Conservation (phyloP, 1,140 invertebrate genomes). For the Trissolcus basalis region DNA sequence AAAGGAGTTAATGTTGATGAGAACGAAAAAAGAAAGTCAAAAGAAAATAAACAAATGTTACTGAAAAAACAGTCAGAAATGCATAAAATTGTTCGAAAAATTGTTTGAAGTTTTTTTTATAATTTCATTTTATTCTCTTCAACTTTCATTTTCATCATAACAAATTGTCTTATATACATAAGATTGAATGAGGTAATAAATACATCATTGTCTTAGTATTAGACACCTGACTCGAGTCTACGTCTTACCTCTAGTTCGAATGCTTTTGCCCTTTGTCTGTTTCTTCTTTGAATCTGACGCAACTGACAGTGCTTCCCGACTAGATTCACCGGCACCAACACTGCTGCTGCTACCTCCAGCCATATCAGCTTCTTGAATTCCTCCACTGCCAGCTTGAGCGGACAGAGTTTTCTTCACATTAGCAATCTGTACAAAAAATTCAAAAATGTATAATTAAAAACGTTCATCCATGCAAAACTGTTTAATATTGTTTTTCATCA, state of each 20-base stretch:
- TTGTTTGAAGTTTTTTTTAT: slow-evolving; percentile 13
- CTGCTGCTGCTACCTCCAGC: slow-evolving; percentile 68
- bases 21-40: background rate
- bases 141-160: background rate
- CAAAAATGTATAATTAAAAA: slow-evolving; percentile 13
- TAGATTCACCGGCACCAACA: slow-evolving; percentile 68
- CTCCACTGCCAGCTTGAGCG: slow-evolving; percentile 65
- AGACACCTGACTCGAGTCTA: slow-evolving; percentile 52
- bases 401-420: slow-evolving; percentile 69
- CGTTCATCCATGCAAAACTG: too few species aligned
- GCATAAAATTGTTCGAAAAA: slow-evolving; percentile 11
- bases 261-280: slow-evolving; percentile 72
- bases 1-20: too few species aligned
- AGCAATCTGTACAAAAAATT: slow-evolving; percentile 61
- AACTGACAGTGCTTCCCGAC: slow-evolving; percentile 68
- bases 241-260: slow-evolving; percentile 73
- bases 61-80: background rate
- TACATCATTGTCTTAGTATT: slow-evolving; percentile 62
- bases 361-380: slow-evolving; percentile 72
- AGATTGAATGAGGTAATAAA: background rate
- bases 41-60: background rate
- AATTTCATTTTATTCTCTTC: background rate
- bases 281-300: slow-evolving; percentile 71
- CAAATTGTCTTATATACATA: background rate
- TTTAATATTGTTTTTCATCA: too few species aligned